phyloP scores from a whole-genome alignment of 2,888 invertebrate species.

The Pristionchus maxplancki region DNA sequence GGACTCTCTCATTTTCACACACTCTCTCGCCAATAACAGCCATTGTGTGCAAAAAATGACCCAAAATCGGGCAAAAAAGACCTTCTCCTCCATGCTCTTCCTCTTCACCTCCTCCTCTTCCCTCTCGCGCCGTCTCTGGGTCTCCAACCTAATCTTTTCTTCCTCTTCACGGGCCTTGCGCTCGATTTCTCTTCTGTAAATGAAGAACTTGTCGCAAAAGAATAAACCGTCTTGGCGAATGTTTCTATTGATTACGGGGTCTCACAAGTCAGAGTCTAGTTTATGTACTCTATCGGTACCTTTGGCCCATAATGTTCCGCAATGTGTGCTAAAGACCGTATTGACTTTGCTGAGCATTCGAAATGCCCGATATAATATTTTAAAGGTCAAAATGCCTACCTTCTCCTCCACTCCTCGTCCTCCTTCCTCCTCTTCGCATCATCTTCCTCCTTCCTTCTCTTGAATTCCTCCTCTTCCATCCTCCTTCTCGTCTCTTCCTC shows the following conservation, averaged over 20 bases:
- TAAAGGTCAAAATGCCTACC: not conserved
- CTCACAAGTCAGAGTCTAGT: too few relatives aligned
- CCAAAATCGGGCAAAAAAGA: not conserved
- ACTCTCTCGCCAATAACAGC: not conserved
- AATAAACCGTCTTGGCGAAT: too few relatives aligned
- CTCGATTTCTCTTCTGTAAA: slow-evolving; percentile 6
- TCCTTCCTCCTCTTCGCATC: slow-evolving; percentile 14
- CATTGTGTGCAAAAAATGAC: too few relatives aligned
- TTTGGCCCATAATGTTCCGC: too few relatives aligned
- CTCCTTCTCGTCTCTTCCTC: not conserved
- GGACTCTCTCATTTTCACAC: not conserved
- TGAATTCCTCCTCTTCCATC: slow-evolving; percentile 4
- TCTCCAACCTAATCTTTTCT: not conserved
- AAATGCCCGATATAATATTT: too few relatives aligned
- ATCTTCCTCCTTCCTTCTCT: slow-evolving; percentile 18
- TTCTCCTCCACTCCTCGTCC: not conserved
- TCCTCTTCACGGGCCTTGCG: slow-evolving; percentile 31
- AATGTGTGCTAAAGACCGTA: too few relatives aligned
- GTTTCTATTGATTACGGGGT: too few relatives aligned
- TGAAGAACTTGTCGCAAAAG: too few relatives aligned
- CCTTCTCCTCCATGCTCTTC: slow-evolving; percentile 15
- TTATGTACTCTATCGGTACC: too few relatives aligned
- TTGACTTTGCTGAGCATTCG: too few relatives aligned
- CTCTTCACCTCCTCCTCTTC: slow-evolving; percentile 16
- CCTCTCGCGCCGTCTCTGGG: not conserved